Conservation (phyloP, 2,113 vertebrate genomes). For the Pica pica region DNA sequence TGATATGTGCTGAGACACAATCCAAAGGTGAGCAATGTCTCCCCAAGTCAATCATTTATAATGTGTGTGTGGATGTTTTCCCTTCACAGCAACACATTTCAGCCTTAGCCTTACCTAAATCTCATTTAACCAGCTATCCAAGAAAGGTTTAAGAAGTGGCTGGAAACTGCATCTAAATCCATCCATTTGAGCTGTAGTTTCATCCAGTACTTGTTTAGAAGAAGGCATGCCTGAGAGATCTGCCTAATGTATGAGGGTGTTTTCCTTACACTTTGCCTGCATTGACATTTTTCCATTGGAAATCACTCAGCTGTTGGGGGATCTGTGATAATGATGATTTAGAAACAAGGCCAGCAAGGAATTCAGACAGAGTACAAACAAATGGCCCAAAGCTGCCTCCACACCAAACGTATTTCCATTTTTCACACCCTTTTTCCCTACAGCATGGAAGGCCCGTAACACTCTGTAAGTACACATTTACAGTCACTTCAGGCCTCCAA, state of each 20-base stretch:
- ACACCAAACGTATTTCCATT: background rate
- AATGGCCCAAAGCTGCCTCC: background rate
- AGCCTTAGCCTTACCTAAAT: background rate
- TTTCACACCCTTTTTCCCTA: background rate
- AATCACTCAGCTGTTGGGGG: slow-evolving; percentile 16
- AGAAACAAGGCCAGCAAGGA: background rate
- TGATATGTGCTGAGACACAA: background rate
- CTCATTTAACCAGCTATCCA: background rate
- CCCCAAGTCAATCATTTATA: background rate
- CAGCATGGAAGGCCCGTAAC: background rate
- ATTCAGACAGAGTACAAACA: slow-evolving; percentile 23
- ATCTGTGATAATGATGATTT: background rate
- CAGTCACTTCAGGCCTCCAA: background rate
- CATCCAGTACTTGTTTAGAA: slow-evolving; percentile 11
- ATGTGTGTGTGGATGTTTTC: background rate
- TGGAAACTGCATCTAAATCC: background rate
- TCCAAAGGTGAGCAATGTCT: background rate
- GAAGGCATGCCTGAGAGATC: background rate
- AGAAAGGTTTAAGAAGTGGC: background rate
- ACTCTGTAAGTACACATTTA: background rate
- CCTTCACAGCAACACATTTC: background rate
- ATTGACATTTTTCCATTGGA: background rate
- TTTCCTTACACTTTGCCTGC: background rate
- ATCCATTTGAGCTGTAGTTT: background rate
- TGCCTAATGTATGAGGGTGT: background rate